Evolutionary conservation across 2,797 vertebrate genomes (phyloP).

Genomic region (Ceryle rudis): DNA sequence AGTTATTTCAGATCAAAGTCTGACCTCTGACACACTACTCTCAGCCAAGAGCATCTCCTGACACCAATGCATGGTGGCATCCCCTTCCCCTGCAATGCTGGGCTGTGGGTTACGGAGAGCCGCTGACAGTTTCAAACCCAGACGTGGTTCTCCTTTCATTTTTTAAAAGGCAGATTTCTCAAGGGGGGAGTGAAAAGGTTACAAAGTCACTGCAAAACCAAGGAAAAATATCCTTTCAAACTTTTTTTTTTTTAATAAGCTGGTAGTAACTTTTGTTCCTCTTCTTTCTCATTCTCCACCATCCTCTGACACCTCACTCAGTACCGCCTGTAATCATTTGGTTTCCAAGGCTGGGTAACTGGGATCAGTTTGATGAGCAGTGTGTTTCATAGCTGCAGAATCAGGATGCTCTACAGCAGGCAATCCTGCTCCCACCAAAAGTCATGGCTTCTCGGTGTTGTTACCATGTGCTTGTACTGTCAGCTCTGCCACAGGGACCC

Average conservation of each 20-base stretch:
- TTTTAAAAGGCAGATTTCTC: not conserved
- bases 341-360: not conserved
- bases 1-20: not conserved
- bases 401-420: not conserved
- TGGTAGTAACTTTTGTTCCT: not conserved
- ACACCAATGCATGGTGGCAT: rapidly evolving
- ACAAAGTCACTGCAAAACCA: not conserved
- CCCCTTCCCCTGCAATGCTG: not conserved
- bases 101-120: not conserved
- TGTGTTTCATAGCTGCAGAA: not conserved
- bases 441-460: rapidly evolving
- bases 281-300: not conserved
- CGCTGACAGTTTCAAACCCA: not conserved
- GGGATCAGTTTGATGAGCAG: not conserved
- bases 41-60: not conserved
- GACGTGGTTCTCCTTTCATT: constrained; percentile 21
- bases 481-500: rapidly evolving
- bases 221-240: not conserved
- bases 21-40: not conserved
- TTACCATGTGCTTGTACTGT: not conserved
- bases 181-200: not conserved
- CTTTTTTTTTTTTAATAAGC: not conserved
- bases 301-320: not conserved
- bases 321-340: not conserved
- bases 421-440: not conserved